These are phyloP conservation scores for Hirundo rustica DNA, from an alignment of 2,797 vertebrate species.

Conservation along the genomic window DNA sequence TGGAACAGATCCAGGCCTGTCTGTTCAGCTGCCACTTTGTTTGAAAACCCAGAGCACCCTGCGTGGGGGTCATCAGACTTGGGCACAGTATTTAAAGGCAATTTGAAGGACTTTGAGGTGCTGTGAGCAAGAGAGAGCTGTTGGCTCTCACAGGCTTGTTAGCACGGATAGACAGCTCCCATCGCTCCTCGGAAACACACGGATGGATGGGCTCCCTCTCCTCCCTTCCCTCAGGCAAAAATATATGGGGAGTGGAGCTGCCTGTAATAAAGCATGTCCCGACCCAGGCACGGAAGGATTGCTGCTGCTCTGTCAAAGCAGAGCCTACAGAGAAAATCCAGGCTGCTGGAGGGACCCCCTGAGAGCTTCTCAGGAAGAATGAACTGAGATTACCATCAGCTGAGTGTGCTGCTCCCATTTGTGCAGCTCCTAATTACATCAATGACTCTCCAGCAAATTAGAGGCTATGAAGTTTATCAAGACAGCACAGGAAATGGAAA, in stretches of 20 bases:
- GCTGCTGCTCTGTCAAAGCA: neutral
- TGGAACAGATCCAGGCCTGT: neutral
- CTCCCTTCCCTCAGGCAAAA: neutral
- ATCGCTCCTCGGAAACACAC: neutral
- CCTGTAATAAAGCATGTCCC: neutral
- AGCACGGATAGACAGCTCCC: neutral
- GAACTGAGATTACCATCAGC: conserved; percentile 4
- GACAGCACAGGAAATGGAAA: conserved; percentile 57
- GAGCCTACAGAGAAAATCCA: neutral
- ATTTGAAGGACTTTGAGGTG: neutral
- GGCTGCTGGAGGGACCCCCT: neutral
- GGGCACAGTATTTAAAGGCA: accelerated
- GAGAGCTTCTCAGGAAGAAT: neutral
- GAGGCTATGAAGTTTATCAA: conserved; percentile 52
- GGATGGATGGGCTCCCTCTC: neutral
- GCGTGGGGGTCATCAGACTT: neutral
- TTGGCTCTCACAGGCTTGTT: neutral
- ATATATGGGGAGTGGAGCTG: neutral
- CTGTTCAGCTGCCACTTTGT: neutral
- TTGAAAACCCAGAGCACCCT: neutral
- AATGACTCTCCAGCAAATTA: conserved; percentile 59
- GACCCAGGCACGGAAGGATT: neutral
- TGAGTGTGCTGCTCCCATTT: conserved; percentile 30
- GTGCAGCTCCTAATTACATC: conserved; percentile 54
- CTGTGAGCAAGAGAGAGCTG: neutral